A percentile compares a stretch with the other conserved stretches of the same genome.
Conservation (phyloP, 2,888 invertebrate species). For the Yponomeuta malinellus region DNA sequence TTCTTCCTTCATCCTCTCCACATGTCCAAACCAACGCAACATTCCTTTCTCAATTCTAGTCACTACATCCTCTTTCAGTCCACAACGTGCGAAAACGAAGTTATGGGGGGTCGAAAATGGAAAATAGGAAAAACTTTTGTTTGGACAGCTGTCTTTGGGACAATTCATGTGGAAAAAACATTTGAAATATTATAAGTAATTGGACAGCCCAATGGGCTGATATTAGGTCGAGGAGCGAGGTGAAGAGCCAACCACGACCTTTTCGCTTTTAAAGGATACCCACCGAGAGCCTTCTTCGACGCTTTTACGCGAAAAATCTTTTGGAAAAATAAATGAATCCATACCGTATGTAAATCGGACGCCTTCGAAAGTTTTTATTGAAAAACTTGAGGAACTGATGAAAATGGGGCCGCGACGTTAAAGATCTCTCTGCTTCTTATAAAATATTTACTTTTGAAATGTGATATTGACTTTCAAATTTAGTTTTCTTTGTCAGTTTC, state of each 20-base stretch:
- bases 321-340: slow-evolving; percentile 69
- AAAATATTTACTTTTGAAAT: slow-evolving; percentile 24
- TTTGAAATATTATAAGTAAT: slow-evolving; percentile 52
- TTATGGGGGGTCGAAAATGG: too few species aligned
- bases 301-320: slow-evolving; percentile 66
- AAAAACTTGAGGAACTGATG: slow-evolving; percentile 73
- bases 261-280: slow-evolving; percentile 62
- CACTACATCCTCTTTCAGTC: too few species aligned
- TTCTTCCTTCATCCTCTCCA: too few species aligned
- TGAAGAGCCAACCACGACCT: slow-evolving; percentile 48
- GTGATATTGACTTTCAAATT: slow-evolving; percentile 19
- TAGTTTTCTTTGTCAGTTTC: slow-evolving; percentile 11
- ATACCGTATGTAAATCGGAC: slow-evolving; percentile 72
- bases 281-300: slow-evolving; percentile 58
- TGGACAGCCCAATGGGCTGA: slow-evolving; percentile 26
- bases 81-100: too few species aligned
- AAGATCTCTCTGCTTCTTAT: slow-evolving; percentile 50
- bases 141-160: background rate
- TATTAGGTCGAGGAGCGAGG: slow-evolving; percentile 18
- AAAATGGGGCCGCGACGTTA: slow-evolving; percentile 65
- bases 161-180: slow-evolving; percentile 18
- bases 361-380: slow-evolving; percentile 72
- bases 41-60: too few species aligned
- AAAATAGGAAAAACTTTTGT: too few species aligned
- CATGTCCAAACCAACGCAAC: too few species aligned